phyloP scores from a whole-genome alignment of 2,113 vertebrate genomes.

The Ailurus styani region DNA sequence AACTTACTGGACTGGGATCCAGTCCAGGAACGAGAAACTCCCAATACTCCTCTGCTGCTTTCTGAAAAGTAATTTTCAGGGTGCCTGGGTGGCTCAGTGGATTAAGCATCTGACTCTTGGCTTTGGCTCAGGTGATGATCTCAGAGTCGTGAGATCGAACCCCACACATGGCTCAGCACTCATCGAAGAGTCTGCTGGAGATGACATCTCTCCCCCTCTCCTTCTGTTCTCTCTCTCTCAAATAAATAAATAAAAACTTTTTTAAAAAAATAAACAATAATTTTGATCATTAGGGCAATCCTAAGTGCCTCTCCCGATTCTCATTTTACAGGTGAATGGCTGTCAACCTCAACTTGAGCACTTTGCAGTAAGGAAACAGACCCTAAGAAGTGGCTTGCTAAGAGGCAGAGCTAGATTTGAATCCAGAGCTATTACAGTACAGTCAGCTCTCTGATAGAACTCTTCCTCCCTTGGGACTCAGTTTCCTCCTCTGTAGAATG shows the following conservation, averaged over 20 bases:
- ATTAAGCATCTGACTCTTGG: background rate
- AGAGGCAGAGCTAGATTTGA: background rate
- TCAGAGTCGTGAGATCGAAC: background rate
- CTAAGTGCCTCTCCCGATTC: background rate
- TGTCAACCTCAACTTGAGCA: background rate
- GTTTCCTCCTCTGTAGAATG: slow-evolving; percentile 24
- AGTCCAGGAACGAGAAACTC: background rate
- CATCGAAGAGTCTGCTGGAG: background rate
- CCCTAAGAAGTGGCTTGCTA: background rate
- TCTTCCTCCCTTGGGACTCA: background rate
- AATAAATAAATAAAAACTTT: background rate
- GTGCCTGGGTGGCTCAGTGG: background rate
- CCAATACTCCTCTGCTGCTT: background rate
- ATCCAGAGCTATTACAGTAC: background rate
- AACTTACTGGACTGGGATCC: background rate
- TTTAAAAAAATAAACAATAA: background rate
- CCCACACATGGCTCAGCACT: background rate
- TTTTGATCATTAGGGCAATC: background rate
- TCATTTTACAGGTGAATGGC: background rate
- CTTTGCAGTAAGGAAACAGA: background rate
- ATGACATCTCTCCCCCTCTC: background rate
- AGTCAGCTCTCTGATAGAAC: background rate
- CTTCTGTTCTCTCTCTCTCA: background rate
- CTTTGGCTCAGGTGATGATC: background rate
- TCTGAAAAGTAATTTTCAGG: background rate